Percentiles rank a stretch among this genome's conserved stretches.
phyloP scores from a whole-genome alignment of 1,140 invertebrate genomes.

The Drosophila ogumai region DNA sequence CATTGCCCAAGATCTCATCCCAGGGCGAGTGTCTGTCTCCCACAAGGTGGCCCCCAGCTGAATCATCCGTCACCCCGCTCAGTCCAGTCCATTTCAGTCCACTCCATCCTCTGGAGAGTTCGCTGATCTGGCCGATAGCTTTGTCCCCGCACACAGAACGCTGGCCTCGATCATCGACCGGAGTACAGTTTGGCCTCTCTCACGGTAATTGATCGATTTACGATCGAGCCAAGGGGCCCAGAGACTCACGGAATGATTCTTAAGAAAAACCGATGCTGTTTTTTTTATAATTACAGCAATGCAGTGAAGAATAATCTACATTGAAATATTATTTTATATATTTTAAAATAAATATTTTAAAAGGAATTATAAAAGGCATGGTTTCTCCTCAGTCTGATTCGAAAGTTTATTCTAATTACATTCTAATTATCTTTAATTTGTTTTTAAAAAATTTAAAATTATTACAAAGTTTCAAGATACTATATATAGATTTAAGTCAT shows the following conservation, averaged over 20 bases:
- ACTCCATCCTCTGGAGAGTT: conserved; percentile 23
- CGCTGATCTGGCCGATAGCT: conserved; percentile 31
- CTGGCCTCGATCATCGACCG: conserved; percentile 35
- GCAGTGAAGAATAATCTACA: neutral
- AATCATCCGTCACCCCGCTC: conserved; percentile 16
- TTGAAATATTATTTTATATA: neutral
- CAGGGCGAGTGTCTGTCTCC: conserved; percentile 11
- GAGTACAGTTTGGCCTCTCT: conserved; percentile 34
- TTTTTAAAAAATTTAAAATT: neutral
- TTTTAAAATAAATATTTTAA: neutral
- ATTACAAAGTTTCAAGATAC: no score
- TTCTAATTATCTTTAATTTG: no score
- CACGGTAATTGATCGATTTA: conserved; percentile 46
- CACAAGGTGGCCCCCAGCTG: conserved; percentile 35
- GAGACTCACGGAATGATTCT: neutral
- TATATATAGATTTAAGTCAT: neutral
- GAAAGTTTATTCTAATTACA: no score
- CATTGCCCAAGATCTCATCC: conserved; percentile 39
- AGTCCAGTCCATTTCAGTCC: neutral
- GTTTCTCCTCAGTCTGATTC: no score
- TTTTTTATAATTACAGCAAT: conserved; percentile 13
- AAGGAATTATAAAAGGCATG: neutral
- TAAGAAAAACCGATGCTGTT: conserved; percentile 9
- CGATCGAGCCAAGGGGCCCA: conserved; percentile 30
- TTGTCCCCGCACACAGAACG: conserved; percentile 13